These are phyloP conservation scores for Cyrtorhinus lividipennis DNA, from an alignment of 1,140 invertebrate species.

Conservation along the genomic window DNA sequence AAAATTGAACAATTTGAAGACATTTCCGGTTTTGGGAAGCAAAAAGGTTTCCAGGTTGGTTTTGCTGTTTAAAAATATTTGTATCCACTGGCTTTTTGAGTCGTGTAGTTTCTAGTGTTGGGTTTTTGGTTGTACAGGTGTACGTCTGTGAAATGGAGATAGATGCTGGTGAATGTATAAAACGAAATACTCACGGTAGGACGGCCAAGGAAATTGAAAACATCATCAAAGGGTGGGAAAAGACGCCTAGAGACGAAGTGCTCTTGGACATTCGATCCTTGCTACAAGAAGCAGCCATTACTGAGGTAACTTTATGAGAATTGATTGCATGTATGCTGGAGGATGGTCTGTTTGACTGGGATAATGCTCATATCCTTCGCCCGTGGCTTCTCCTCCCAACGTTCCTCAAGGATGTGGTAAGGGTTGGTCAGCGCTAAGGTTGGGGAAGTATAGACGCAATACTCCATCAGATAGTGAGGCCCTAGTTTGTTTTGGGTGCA, in stretches of 20 bases:
- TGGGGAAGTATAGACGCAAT: too few species aligned
- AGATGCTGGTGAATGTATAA: conserved; percentile 57
- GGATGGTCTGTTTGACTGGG: neutral
- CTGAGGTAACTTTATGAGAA: conserved; percentile 43
- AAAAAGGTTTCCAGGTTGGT: conserved; percentile 74
- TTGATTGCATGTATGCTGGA: too few species aligned
- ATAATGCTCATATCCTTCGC: too few species aligned
- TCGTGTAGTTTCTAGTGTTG: conserved; percentile 18
- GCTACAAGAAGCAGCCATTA: conserved; percentile 60
- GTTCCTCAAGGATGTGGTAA: too few species aligned
- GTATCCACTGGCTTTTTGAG: conserved; percentile 6
- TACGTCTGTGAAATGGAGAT: conserved; percentile 78
- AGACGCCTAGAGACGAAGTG: conserved; percentile 50
- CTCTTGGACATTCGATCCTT: conserved; percentile 63
- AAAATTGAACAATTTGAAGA: conserved; percentile 68
- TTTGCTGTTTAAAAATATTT: neutral
- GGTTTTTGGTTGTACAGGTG: conserved; percentile 40
- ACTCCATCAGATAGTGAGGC: too few species aligned
- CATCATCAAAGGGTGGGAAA: conserved; percentile 60
- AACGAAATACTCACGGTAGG: conserved; percentile 72
- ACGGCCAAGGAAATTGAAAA: conserved; percentile 61
- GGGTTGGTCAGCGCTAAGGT: too few species aligned
- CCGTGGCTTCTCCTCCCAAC: too few species aligned
- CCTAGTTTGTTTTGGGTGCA: too few species aligned
- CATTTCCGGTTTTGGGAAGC: conserved; percentile 74